Evolutionary conservation across 2,797 vertebrate species (phyloP), one percentile per base, ranked within the genome.

Genomic region (Lagodon rhomboides): DNA sequence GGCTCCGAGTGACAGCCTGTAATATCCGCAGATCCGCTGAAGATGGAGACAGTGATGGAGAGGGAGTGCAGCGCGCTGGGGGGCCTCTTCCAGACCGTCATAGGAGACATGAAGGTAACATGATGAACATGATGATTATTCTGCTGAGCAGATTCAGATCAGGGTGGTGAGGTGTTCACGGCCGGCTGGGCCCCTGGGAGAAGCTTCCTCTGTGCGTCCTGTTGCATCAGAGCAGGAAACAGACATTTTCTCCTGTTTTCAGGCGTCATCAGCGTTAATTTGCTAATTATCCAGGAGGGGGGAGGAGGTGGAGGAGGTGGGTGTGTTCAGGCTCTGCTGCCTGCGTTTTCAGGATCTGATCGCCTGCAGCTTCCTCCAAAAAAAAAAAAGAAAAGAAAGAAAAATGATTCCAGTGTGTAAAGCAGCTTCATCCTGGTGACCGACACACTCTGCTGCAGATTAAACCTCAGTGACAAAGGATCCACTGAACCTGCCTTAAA

Each of bases 31-130:
- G 43, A 27, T 72, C 69, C 12, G 79, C 86, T 84, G 93, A 96
- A 94, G 92, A 98, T 98, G 97, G 97, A 98, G 96, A 95, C 97
- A 82, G 96, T 96, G 89, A 97, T 98, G 91, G 97, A 98, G 94
- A 95, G 97, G 87, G 97, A 99, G 91, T 98, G 97, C 95, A 96
- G 97, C 84, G 97, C 97, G 68, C 96, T 98, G 75, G 97, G 97
- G 89, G 97, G 97, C 89, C 96, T 99, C 64, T 99, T 99, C 95
- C 97, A 98, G 95, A 97, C 96, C 62, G 96, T 98, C 90, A 97
- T 98, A 69, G 96, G 96, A 87, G 97, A 99, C 94, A 98, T 98
- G 97, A 99, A 99, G 97, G 97, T 98, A 96, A 93, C 27, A 27
- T 0, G 6, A n/a, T 54, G 23, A 6, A 16, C 30, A 34, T 8